Evolutionary conservation across 2,888 invertebrate species (phyloP).

Genomic region (Orthonevra nobilis): DNA sequence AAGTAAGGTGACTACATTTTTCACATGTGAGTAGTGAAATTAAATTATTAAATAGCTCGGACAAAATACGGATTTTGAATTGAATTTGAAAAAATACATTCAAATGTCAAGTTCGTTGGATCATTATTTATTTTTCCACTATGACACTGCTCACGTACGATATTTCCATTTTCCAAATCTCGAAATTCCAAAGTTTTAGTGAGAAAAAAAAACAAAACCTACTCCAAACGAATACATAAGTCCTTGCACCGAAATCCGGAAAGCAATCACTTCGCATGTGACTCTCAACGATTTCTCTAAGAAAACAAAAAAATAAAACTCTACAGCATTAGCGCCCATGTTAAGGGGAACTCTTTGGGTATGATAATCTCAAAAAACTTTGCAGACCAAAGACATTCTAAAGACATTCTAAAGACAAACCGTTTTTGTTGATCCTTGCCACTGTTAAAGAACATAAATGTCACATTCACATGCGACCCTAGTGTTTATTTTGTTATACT

Average conservation of each 20-base stretch:
- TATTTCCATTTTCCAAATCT: slow-evolving; percentile 17
- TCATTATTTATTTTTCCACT: no score
- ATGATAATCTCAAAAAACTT: slow-evolving; percentile 41
- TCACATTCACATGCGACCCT: slow-evolving; percentile 23
- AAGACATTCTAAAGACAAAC: slow-evolving; percentile 4
- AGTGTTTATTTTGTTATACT: slow-evolving; percentile 11
- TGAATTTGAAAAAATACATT: no score
- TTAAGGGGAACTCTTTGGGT: slow-evolving; percentile 19
- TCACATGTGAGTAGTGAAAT: no score
- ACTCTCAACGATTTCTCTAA: slow-evolving; percentile 6
- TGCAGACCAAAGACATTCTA: slow-evolving; percentile 14
- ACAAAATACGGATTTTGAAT: no score
- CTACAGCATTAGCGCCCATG: slow-evolving; percentile 16
- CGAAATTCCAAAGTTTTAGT: slow-evolving; percentile 23
- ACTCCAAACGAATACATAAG: slow-evolving; percentile 25
- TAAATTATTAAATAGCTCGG: no score
- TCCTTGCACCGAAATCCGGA: slow-evolving; percentile 2
- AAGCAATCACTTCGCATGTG: slow-evolving; percentile 45
- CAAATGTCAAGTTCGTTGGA: no score
- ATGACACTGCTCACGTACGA: not conserved
- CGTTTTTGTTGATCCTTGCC: slow-evolving; percentile 28
- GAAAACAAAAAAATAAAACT: not conserved
- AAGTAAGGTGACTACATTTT: no score
- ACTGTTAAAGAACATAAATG: slow-evolving; percentile 20
- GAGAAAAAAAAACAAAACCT: not conserved